These are phyloP conservation scores for Chelmon rostratus DNA, from an alignment of 2,797 vertebrate species.

Conservation along the genomic window DNA sequence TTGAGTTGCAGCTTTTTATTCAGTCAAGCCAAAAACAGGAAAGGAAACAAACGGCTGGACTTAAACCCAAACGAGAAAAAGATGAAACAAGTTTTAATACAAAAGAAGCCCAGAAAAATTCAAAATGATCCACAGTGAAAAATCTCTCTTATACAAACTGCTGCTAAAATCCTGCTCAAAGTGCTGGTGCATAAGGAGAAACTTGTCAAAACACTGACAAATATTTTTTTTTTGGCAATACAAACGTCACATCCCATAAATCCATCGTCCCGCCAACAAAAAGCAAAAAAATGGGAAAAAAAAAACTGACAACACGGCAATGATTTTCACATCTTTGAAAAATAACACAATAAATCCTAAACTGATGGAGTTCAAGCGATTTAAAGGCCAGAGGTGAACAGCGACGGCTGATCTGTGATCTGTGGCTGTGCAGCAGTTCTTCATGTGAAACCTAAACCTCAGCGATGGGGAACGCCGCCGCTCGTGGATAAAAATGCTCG, in stretches of 20 bases:
- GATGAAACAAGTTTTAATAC: constrained; percentile 30
- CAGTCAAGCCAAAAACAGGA: constrained; percentile 38
- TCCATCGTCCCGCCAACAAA: background rate
- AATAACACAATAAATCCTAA: background rate
- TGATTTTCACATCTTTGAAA: constrained; percentile 37
- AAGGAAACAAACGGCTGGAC: constrained; percentile 17
- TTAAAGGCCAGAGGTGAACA: constrained; percentile 6
- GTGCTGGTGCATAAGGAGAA: constrained; percentile 83
- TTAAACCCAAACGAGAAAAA: constrained; percentile 21
- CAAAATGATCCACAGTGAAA: constrained; percentile 40
- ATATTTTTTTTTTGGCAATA: constrained; percentile 53
- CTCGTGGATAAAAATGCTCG: no score
- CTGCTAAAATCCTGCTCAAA: constrained; percentile 74
- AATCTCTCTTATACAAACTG: constrained; percentile 55
- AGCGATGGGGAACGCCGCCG: no score
- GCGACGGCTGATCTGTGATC: constrained; percentile 1
- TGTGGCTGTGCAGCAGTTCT: no score
- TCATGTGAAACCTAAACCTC: no score
- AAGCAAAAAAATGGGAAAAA: background rate
- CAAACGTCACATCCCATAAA: constrained; percentile 14
- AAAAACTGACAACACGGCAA: background rate
- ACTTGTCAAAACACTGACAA: constrained; percentile 44
- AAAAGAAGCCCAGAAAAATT: constrained; percentile 38
- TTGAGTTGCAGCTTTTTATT: constrained; percentile 58
- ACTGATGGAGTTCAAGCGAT: background rate